These are phyloP conservation scores for Pogonognathellus flavescens DNA, from an alignment of 1,140 invertebrate genomes.

Conservation along the genomic window DNA sequence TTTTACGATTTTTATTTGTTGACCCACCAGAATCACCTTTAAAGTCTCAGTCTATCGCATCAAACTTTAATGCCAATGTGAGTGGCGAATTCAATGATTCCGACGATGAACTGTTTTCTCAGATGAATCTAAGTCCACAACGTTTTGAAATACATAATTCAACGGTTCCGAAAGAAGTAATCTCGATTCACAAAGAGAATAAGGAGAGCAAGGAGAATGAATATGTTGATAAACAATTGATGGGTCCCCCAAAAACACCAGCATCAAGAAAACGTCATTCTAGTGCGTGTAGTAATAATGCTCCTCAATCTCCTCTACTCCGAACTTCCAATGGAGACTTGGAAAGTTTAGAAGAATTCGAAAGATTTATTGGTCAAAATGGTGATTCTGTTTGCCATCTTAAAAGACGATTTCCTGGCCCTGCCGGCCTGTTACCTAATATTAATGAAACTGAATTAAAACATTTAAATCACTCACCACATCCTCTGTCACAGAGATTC, in stretches of 20 bases:
- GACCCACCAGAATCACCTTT: neutral
- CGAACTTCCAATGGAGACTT: neutral
- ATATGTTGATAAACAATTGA: neutral
- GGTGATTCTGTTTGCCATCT: neutral
- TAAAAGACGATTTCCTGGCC: slow-evolving; percentile 59
- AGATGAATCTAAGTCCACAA: neutral
- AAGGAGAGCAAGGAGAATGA: neutral
- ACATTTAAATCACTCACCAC: slow-evolving; percentile 7
- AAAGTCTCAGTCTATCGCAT: too few species aligned
- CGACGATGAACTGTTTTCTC: neutral
- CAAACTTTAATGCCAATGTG: too few species aligned
- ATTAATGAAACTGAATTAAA: slow-evolving; percentile 11
- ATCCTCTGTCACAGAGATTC: slow-evolving; percentile 9
- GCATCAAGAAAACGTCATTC: neutral
- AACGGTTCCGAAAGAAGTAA: neutral
- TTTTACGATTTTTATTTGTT: neutral
- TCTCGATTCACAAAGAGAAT: neutral
- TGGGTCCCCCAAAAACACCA: neutral
- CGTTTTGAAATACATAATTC: too few species aligned
- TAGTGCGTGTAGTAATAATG: neutral
- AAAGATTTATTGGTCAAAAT: slow-evolving; percentile 15
- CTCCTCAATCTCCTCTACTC: neutral
- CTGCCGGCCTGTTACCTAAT: slow-evolving; percentile 56
- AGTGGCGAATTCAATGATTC: neutral
- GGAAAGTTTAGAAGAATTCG: neutral